These are phyloP conservation scores for Panagrolaimus sp. DNA, from an alignment of 1,140 invertebrate species.

Conservation along the genomic window DNA sequence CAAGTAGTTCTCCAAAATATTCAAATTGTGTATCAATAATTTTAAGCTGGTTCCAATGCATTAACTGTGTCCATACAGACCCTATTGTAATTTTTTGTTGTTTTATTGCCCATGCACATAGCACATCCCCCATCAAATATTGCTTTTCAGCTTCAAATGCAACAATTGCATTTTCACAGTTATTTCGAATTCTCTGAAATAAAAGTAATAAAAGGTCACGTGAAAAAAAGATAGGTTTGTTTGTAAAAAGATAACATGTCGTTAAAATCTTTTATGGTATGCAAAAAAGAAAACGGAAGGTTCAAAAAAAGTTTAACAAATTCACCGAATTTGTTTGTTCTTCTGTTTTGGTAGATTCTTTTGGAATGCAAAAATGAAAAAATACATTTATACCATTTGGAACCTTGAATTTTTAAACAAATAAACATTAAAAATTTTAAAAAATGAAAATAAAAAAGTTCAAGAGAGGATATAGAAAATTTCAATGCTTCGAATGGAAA, in stretches of 20 bases:
- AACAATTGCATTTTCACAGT: constrained; percentile 28
- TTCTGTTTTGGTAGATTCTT: background rate
- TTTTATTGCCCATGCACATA: constrained; percentile 49
- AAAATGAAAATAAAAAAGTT: too few species aligned
- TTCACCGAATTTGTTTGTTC: background rate
- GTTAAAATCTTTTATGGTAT: too few species aligned
- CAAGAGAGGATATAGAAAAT: too few species aligned
- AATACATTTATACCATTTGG: background rate
- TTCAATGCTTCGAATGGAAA: too few species aligned
- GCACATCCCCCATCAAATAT: constrained; percentile 51
- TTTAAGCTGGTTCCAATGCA: constrained; percentile 47
- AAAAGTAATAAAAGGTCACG: background rate
- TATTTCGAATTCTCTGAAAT: constrained; percentile 37
- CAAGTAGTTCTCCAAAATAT: constrained; percentile 56
- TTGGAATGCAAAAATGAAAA: too few species aligned
- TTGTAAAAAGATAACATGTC: too few species aligned
- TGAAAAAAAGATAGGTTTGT: too few species aligned
- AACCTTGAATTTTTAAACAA: too few species aligned
- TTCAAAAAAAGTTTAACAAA: too few species aligned
- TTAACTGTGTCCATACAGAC: constrained; percentile 52
- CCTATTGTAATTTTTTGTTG: constrained; percentile 57
- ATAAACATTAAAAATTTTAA: too few species aligned
- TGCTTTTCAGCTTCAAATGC: constrained; percentile 57
- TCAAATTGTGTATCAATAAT: constrained; percentile 55
- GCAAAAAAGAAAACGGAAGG: too few species aligned